These are phyloP conservation scores for Syngnathus floridae DNA, from an alignment of 2,113 vertebrate species.

Conservation along the genomic window DNA sequence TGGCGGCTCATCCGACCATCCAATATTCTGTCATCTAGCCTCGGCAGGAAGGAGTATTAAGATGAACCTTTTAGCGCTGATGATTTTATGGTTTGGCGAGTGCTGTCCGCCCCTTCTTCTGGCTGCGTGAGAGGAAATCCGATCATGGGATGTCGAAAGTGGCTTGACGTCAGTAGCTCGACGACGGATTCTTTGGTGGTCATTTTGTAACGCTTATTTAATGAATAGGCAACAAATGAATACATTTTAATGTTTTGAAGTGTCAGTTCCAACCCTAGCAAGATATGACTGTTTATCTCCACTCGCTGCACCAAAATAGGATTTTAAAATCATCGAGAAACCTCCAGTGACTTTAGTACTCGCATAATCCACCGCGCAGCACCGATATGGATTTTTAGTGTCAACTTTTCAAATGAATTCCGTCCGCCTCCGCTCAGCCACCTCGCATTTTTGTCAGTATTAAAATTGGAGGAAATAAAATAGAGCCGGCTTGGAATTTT, in stretches of 20 bases:
- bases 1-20: conserved; percentile 20
- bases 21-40: conserved; percentile 23
- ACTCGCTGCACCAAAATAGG: conserved; percentile 2
- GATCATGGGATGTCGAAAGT: conserved; percentile 38
- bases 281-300: conserved; percentile 8
- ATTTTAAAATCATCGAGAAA: conserved; percentile 15
- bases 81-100: neutral
- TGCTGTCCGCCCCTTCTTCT: conserved; percentile 1
- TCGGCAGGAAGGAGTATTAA: conserved; percentile 3
- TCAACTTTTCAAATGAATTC: conserved; percentile 25
- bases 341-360: conserved; percentile 15
- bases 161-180: conserved; percentile 25
- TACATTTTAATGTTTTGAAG: neutral
- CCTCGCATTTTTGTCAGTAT: neutral
- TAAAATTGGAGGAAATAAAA: conserved; percentile 25
- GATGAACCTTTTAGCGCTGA: neutral
- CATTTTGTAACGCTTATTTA: neutral
- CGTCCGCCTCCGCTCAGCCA: conserved; percentile 8
- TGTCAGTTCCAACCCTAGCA: conserved; percentile 1
- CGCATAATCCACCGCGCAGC: conserved; percentile 14
- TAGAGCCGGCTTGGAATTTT: conserved; percentile 28
- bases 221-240: conserved; percentile 5
- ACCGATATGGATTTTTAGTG: conserved; percentile 30
- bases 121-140: conserved; percentile 35
- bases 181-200: neutral